Conservation (phyloP, 2,113 vertebrate species). For the Monarcha castaneiventris region DNA sequence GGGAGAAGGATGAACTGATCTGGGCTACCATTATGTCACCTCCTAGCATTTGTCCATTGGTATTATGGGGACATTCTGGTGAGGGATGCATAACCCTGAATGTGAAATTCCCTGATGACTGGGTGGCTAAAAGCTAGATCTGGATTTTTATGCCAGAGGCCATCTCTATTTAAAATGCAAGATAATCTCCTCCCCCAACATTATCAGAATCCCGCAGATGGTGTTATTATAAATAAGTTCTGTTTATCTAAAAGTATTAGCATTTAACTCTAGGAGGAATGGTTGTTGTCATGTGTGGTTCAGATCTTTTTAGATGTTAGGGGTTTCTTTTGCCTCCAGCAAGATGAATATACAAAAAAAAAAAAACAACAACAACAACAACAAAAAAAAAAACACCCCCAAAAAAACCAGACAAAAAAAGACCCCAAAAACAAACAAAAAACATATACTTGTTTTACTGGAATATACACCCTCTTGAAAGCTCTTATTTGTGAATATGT, state of each 20-base stretch:
- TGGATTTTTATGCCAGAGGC: constrained; percentile 41
- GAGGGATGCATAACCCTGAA: not conserved
- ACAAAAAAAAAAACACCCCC: not conserved
- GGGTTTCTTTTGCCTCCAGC: constrained; percentile 31
- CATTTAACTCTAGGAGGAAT: constrained; percentile 58
- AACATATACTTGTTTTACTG: not conserved
- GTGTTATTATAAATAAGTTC: constrained; percentile 60
- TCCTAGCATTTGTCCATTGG: not conserved
- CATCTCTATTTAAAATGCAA: constrained; percentile 66
- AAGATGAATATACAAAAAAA: not conserved
- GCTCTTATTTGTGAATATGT: not conserved
- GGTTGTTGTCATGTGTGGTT: constrained; percentile 23
- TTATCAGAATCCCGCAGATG: constrained; percentile 53
- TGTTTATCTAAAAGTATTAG: constrained; percentile 63
- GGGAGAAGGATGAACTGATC: not conserved
- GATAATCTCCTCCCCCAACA: constrained; percentile 55
- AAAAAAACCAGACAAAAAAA: too few relatives aligned
- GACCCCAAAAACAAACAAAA: too few relatives aligned
- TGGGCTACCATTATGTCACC: not conserved
- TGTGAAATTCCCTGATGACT: constrained; percentile 50
- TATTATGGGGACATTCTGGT: not conserved
- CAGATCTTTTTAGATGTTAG: constrained; percentile 34
- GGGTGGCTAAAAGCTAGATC: constrained; percentile 42
- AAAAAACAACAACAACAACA: too few relatives aligned
- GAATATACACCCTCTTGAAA: not conserved